Base-by-base conservation (phyloP, 1,140 invertebrate genomes). In the Augochlora pura region DNA sequence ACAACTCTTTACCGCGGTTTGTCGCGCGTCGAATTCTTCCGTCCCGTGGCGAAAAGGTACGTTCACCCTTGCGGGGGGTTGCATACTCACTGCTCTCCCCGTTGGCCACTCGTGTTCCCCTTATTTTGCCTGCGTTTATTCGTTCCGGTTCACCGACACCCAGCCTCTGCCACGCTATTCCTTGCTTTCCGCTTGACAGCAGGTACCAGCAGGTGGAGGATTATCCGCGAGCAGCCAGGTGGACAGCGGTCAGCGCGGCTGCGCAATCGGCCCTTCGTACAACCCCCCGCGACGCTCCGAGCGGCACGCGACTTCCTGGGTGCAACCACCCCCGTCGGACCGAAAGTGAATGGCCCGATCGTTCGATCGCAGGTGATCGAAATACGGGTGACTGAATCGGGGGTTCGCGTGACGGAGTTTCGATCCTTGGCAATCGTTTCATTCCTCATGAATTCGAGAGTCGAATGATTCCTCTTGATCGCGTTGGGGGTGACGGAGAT, bases 211-310 rank as follows among this genome's bases (percentile, higher is more conserved):
- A 64, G 77, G 57, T 63, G 46, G n/a, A 49, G 70, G 64, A 82
- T 74, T 85, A 75, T 80, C 66, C 52, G 49, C 76, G 63, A 75
- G 49, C 42, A 54, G 57, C 70, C 32, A 80, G 81, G 77, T 88
- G 89, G 88, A 87, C 88, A 90, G 39, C 84, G 90, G 89, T 89
- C 89, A 90, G 49, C 78, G 88, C 89, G 90, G 18, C 85, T 91
- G 90, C 90, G 90, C 89, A 59, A 27, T 10, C 25, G 49, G 18
- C 10, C 65, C 62, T 67, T 83, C 84, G 75, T 75, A 18, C 46
- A 6, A 18, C 21, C 16, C 59, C n/a, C 18, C 18, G 25, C 12
- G n/a, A 23, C 39, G n/a, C 5, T 5, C 21, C n/a, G 21, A 0
- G 6, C 7, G 21, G 1, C 21, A 70, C 62, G 57, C 57, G 63